These are phyloP conservation scores for Crepidodera aurea DNA, from an alignment of 2,888 invertebrate genomes.

Conservation along the genomic window DNA sequence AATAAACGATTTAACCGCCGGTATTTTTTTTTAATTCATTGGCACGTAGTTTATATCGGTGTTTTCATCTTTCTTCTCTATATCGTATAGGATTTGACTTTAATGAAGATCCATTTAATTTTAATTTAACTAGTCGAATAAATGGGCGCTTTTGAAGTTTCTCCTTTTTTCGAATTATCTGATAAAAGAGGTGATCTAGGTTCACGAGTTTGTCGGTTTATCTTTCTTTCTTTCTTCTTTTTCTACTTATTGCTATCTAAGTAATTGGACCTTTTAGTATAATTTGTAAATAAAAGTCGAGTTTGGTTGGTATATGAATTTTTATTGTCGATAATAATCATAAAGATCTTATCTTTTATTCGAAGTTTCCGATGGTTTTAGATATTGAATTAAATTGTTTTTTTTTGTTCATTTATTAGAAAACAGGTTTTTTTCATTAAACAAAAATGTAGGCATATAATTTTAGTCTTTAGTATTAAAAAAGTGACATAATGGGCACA, in stretches of 20 bases:
- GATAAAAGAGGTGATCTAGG: conserved; percentile 18
- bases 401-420: background rate
- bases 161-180: conserved; percentile 23
- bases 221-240: background rate
- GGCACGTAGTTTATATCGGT: background rate
- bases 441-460: too few relatives aligned
- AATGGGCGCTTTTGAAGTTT: conserved; percentile 27
- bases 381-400: background rate
- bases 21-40: too few relatives aligned
- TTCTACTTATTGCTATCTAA: conserved; percentile 20
- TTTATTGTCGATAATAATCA: conserved; percentile 3
- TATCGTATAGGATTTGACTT: conserved; percentile 15
- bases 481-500: too few relatives aligned
- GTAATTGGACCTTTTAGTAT: conserved; percentile 24
- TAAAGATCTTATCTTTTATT: background rate
- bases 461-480: too few relatives aligned
- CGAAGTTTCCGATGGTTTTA: background rate
- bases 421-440: background rate
- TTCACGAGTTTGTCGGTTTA: conserved; percentile 13
- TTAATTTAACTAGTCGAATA: conserved; percentile 26
- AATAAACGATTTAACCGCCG: too few relatives aligned
- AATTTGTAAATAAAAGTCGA: conserved; percentile 27
- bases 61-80: background rate
- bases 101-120: conserved; percentile 29
- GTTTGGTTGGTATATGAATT: background rate